Percentiles rank a stretch among this genome's conserved stretches.
phyloP scores from a whole-genome alignment of 2,113 vertebrate species.

The Rattus norvegicus region DNA sequence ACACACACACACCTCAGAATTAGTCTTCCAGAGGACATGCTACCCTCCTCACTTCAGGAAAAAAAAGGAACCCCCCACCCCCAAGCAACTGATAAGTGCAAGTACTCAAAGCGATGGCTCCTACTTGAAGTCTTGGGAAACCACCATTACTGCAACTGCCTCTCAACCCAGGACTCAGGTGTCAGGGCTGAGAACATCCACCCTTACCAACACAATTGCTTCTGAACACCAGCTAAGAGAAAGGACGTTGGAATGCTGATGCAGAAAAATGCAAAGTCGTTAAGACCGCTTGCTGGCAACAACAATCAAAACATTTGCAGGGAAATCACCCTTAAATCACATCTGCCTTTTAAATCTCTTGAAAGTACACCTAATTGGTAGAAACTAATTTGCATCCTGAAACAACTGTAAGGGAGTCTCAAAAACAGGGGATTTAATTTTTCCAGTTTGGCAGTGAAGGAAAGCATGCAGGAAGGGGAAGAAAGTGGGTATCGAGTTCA shows the following conservation, averaged over 20 bases:
- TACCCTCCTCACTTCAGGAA: constrained; percentile 7
- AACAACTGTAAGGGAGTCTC: constrained; percentile 26
- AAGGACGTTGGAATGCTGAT: neutral
- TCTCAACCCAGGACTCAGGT: neutral
- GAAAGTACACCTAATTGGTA: constrained; percentile 53
- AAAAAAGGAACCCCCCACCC: neutral
- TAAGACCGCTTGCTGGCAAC: neutral
- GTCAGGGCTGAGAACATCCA: neutral
- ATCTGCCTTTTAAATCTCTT: constrained; percentile 42
- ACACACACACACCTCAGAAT: neutral
- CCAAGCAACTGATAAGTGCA: neutral
- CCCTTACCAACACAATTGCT: neutral
- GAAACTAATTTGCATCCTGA: constrained; percentile 49
- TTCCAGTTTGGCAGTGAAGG: neutral
- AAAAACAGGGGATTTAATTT: constrained; percentile 12
- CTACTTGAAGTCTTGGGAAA: constrained; percentile 5
- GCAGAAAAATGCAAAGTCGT: constrained; percentile 36
- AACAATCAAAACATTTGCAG: constrained; percentile 34
- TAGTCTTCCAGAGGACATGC: neutral
- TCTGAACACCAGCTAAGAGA: constrained; percentile 3
- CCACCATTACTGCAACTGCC: neutral
- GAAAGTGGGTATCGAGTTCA: neutral
- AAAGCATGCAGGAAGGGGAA: neutral
- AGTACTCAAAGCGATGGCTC: neutral
- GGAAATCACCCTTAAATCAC: constrained; percentile 54